Conservation (phyloP, 2,797 vertebrate species). For the Pangasius krempfi region DNA sequence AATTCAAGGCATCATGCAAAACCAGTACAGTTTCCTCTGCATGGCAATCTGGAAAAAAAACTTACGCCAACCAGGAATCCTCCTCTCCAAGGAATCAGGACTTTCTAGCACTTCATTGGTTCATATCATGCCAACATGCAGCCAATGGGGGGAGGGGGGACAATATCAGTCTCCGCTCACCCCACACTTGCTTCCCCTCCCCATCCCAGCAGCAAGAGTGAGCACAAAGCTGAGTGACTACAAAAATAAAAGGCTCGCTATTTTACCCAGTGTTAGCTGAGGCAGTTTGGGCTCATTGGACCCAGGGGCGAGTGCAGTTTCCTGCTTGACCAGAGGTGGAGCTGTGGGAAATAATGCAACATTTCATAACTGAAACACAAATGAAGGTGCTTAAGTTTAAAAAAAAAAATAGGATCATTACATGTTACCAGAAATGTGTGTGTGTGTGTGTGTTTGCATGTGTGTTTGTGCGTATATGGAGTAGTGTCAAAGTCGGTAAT, state of each 20-base stretch:
- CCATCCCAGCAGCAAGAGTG: slow-evolving; percentile 53
- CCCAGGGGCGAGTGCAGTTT: slow-evolving; percentile 59
- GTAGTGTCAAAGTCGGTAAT: slow-evolving; percentile 26
- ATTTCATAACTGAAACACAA: slow-evolving; percentile 37
- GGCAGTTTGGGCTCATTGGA: slow-evolving; percentile 62
- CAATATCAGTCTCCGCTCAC: slow-evolving; percentile 46
- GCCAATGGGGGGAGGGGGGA: slow-evolving; percentile 58
- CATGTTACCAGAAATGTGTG: slow-evolving; percentile 28
- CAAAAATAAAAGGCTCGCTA: slow-evolving; percentile 49
- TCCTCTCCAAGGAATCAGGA: slow-evolving; percentile 54
- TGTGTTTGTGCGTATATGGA: background rate
- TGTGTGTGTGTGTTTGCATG: background rate
- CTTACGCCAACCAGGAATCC: slow-evolving; percentile 56
- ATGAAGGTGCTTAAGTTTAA: slow-evolving; percentile 35
- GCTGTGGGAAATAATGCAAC: slow-evolving; percentile 70
- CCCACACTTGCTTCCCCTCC: slow-evolving; percentile 3
- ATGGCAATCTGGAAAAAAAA: slow-evolving; percentile 52
- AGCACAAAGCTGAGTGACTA: slow-evolving; percentile 58
- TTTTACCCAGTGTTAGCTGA: slow-evolving; percentile 68
- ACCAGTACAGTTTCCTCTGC: slow-evolving; percentile 15
- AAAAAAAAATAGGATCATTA: background rate
- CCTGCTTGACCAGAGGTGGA: slow-evolving; percentile 65
- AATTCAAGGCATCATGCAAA: slow-evolving; percentile 56
- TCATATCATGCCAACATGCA: slow-evolving; percentile 74
- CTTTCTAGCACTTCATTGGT: slow-evolving; percentile 62